Base-by-base conservation (phyloP, 2,888 invertebrate species). In the Eilema caniola region DNA sequence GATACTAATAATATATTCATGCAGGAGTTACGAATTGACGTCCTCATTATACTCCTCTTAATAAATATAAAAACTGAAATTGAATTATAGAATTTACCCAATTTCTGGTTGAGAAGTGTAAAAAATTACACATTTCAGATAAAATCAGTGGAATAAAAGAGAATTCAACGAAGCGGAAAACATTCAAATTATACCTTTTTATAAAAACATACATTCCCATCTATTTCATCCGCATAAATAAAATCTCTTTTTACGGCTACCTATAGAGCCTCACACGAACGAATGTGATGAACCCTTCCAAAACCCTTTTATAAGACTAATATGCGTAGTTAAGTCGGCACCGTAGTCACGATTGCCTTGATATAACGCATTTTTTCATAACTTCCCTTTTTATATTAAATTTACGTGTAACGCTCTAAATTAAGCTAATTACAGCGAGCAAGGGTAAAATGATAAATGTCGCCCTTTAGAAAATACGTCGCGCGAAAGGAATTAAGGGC, bases 391-490 rank as follows among this genome's bases (percentile, higher is more conserved):
- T 82, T 71, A 73, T 85, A 79, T 83, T 82, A 83, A 85, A 84
- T 87, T 87, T 82, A 79, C 28, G 62, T 73, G 23, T 67, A 69
- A 66, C 62, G 69, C 78, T 82, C 76, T 86, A 88, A 89, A 89
- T 89, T 89, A 86, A 86, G 87, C 89, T 93, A 91, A 92, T 91
- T 92, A 90, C 83, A 78, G 75, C 78, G 83, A 87, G 88, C 79
- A 85, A 87, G 89, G 90, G 89, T 88, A 86, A 85, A 88, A 88
- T 91, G 89, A 92, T 91, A 90, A 90, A 91, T 90, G 86, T 86
- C 80, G 77, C 81, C 81, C 90, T 89, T 92, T 91, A 88, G 85
- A 92, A n/a, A 90, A 89, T 86, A 86, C 84, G 78, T 89, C 87
- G 87, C 83, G 89, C 85, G 85, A 89, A 89, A 89, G 86, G 80